phyloP scores from a whole-genome alignment of 2,113 vertebrate species.

The Rhynchomys soricoides region DNA sequence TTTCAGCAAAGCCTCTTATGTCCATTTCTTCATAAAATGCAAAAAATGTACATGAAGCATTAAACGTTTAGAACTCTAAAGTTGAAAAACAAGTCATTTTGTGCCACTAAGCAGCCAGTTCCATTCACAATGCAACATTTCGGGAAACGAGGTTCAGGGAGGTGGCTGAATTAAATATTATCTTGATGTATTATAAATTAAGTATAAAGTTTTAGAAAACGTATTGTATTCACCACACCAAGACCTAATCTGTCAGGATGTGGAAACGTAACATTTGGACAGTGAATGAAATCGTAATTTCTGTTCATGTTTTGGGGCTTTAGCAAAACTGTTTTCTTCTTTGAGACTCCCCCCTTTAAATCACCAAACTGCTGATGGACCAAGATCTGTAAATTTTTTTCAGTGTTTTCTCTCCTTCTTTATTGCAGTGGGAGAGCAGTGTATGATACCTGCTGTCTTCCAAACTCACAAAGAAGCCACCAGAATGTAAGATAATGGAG shows the following conservation, averaged over 20 bases:
- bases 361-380: neutral
- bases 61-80: neutral
- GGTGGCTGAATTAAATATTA: neutral
- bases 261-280: neutral
- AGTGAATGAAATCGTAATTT: neutral
- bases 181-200: neutral
- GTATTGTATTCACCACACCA: neutral
- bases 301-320: neutral
- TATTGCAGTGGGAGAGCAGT: neutral
- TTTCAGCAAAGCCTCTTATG: conserved; percentile 35
- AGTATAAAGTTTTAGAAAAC: neutral
- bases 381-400: neutral
- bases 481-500: neutral
- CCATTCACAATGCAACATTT: neutral
- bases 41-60: neutral
- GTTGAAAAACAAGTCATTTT: conserved; percentile 19
- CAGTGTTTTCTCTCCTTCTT: neutral
- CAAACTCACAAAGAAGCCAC: neutral
- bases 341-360: neutral
- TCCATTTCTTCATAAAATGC: conserved; percentile 46
- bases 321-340: neutral
- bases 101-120: neutral
- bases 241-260: neutral
- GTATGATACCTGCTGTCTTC: neutral
- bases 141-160: neutral